These are phyloP conservation scores for Tenrec ecaudatus DNA, from an alignment of 2,113 vertebrate species.

Conservation along the genomic window DNA sequence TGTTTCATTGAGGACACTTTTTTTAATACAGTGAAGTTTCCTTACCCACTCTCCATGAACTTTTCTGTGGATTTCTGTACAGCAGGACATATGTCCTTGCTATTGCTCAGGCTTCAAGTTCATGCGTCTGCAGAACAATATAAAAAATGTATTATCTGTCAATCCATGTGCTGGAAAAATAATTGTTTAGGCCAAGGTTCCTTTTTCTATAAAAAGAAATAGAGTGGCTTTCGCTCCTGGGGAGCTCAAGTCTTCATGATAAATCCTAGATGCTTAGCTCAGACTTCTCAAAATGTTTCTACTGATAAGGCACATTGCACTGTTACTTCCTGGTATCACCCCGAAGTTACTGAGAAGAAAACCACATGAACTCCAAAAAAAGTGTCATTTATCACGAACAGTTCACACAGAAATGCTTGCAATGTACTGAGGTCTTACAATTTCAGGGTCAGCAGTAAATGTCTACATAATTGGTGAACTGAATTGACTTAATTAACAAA, in stretches of 20 bases:
- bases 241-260: not conserved
- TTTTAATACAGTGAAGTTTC: not conserved
- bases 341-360: not conserved
- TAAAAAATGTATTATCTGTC: constrained; percentile 36
- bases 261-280: constrained; percentile 40
- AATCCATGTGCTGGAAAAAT: not conserved
- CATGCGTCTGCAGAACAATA: constrained; percentile 27
- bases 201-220: constrained; percentile 53
- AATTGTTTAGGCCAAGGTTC: constrained; percentile 36
- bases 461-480: not conserved
- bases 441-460: not conserved
- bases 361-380: not conserved
- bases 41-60: not conserved
- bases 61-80: not conserved
- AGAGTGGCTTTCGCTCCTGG: constrained; percentile 3
- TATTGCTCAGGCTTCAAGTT: constrained; percentile 34
- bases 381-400: not conserved
- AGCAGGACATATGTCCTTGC: not conserved
- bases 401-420: not conserved
- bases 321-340: not conserved
- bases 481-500: not conserved
- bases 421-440: not conserved
- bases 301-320: not conserved
- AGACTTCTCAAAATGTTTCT: not conserved
- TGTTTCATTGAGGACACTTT: not conserved